phyloP scores from a whole-genome alignment of 2,888 invertebrate species.

The Netelia virgata region DNA sequence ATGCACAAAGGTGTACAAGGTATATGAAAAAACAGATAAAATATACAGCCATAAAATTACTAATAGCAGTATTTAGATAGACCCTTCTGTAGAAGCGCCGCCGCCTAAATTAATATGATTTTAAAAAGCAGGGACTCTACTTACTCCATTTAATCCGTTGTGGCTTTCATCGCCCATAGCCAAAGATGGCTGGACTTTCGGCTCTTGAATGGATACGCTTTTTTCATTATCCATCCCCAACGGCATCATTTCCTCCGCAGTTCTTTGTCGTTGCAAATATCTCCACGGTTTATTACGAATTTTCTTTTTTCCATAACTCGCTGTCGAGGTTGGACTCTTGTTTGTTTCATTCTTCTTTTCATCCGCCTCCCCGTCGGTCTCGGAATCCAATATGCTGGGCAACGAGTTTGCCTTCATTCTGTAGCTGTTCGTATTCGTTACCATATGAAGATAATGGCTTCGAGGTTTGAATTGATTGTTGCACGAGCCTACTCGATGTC shows the following conservation, averaged over 20 bases:
- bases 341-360: constrained; percentile 85
- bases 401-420: constrained; percentile 90
- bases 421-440: constrained; percentile 80
- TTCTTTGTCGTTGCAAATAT: constrained; percentile 82
- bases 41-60: no score
- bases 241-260: constrained; percentile 83
- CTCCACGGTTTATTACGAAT: constrained; percentile 80
- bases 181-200: constrained; percentile 19
- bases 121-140: constrained; percentile 26
- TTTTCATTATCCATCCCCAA: constrained; percentile 76
- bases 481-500: constrained; percentile 81
- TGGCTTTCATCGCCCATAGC: constrained; percentile 67
- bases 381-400: constrained; percentile 93
- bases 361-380: constrained; percentile 88
- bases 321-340: constrained; percentile 89
- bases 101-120: neutral
- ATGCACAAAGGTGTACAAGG: no score
- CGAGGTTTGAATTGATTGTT: constrained; percentile 79
- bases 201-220: constrained; percentile 60
- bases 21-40: no score
- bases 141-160: constrained; percentile 76
- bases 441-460: constrained; percentile 83
- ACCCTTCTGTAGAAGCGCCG: no score
- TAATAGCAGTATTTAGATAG: no score
- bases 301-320: constrained; percentile 81